Conservation (phyloP, 2,888 invertebrate species). For the Tenthredo amoena region DNA sequence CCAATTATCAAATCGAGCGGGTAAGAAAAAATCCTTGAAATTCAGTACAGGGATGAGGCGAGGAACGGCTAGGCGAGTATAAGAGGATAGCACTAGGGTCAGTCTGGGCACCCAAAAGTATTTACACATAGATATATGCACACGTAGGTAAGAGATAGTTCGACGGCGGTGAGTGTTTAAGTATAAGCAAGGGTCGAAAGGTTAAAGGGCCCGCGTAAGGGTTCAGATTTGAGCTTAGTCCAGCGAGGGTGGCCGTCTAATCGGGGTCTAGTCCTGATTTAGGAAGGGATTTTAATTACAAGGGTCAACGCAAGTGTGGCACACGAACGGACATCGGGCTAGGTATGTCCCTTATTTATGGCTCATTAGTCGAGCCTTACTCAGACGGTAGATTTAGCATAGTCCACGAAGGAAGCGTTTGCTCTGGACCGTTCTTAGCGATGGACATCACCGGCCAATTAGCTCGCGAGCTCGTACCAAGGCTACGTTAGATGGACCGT, state of each 20-base stretch:
- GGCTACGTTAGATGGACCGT: constrained; percentile 45
- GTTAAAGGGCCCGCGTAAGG: constrained; percentile 52
- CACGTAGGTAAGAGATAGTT: constrained; percentile 24
- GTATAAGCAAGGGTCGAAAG: constrained; percentile 53
- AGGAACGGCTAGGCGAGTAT: not conserved
- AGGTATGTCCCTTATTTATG: constrained; percentile 71
- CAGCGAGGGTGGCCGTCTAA: constrained; percentile 66
- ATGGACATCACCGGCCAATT: constrained; percentile 44
- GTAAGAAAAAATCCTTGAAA: constrained; percentile 47
- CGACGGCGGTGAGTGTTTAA: constrained; percentile 35
- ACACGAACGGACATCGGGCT: constrained; percentile 44
- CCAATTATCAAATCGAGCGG: constrained; percentile 49
- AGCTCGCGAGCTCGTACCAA: constrained; percentile 9
- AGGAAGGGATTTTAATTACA: constrained; percentile 75
- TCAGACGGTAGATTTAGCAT: constrained; percentile 67
- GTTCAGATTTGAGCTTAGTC: constrained; percentile 63
- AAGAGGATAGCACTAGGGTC: constrained; percentile 6
- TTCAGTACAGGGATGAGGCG: not conserved
- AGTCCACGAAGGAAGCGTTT: constrained; percentile 25
- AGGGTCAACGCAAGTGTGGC: constrained; percentile 69
- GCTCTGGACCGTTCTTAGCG: constrained; percentile 46
- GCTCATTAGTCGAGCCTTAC: constrained; percentile 70
- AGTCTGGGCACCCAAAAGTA: not conserved
- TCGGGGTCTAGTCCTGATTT: constrained; percentile 73
- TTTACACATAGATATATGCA: not conserved